Evolutionary conservation across 2,797 vertebrate species (phyloP).

Genomic region (Channallabes apus): DNA sequence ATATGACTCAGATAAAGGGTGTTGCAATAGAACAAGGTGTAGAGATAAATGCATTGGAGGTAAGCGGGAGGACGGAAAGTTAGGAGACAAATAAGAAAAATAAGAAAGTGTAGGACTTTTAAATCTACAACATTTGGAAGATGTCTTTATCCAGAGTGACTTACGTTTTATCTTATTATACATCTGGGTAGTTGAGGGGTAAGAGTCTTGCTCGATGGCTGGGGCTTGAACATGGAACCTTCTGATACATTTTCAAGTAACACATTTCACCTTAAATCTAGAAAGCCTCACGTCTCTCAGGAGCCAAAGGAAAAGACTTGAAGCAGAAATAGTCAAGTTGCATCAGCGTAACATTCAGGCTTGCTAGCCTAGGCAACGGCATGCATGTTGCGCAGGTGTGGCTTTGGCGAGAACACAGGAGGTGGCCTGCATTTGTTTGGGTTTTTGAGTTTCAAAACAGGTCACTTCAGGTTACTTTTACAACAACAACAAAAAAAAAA

Average conservation of each 20-base stretch:
- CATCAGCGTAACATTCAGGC: not conserved
- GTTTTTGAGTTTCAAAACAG: constrained; percentile 22
- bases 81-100: not conserved
- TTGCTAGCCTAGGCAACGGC: not conserved
- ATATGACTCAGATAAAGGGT: not conserved
- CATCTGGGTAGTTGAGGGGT: no score
- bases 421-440: not conserved
- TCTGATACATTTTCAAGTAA: no score
- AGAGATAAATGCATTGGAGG: not conserved
- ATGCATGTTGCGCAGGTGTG: not conserved
- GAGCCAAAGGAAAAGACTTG: not conserved
- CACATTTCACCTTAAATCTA: not conserved
- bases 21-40: not conserved
- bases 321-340: not conserved
- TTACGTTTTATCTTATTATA: no score
- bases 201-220: not conserved
- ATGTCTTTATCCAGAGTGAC: no score
- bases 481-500: not conserved
- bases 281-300: not conserved
- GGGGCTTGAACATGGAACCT: no score
- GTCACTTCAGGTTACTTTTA: not conserved
- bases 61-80: not conserved
- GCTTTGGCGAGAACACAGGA: not conserved
- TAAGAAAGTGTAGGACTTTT: not conserved
- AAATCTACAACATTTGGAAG: no score